Evolutionary conservation across 1,140 invertebrate species (phyloP).

Genomic region (Scaptomyza graminum): DNA sequence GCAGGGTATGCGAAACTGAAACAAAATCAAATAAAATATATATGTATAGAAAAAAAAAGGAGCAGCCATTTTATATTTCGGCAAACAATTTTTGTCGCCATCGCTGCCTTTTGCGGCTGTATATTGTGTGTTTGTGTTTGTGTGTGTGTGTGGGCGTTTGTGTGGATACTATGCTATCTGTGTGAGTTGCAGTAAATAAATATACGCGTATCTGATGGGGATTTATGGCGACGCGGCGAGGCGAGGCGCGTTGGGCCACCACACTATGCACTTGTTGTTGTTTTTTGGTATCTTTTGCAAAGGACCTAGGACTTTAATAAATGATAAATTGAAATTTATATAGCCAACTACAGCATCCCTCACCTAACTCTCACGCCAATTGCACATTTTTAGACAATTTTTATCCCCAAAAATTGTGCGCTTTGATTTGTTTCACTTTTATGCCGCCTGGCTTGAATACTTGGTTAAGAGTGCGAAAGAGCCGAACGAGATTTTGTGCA

Average conservation of each 20-base stretch:
- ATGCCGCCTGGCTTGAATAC: slow-evolving; percentile 13
- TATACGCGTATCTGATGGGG: slow-evolving; percentile 81
- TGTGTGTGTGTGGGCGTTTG: slow-evolving; percentile 18
- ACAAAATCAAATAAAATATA: slow-evolving; percentile 37
- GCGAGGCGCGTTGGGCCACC: slow-evolving; percentile 49
- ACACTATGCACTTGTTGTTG: slow-evolving; percentile 44
- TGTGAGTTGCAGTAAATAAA: slow-evolving; percentile 79
- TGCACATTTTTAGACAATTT: slow-evolving; percentile 68
- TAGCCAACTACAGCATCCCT: slow-evolving; percentile 45
- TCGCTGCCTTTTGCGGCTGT: slow-evolving; percentile 41
- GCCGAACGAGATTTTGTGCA: slow-evolving; percentile 27
- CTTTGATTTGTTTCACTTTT: slow-evolving; percentile 52
- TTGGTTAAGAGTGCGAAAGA: background rate
- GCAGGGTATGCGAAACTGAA: slow-evolving; percentile 18
- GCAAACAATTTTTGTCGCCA: slow-evolving; percentile 74
- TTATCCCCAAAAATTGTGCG: slow-evolving; percentile 39
- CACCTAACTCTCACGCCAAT: slow-evolving; percentile 4
- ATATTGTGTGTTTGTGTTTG: slow-evolving; percentile 18
- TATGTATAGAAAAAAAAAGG: slow-evolving; percentile 20
- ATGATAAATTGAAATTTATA: slow-evolving; percentile 82
- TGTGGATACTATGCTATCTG: slow-evolving; percentile 42
- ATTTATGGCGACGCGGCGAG: slow-evolving; percentile 72
- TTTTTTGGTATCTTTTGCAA: slow-evolving; percentile 38
- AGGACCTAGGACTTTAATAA: slow-evolving; percentile 78
- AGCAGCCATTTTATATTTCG: slow-evolving; percentile 76